Evolutionary conservation across 2,113 vertebrate genomes (phyloP).

Genomic region (Micronycteris hirsuta): DNA sequence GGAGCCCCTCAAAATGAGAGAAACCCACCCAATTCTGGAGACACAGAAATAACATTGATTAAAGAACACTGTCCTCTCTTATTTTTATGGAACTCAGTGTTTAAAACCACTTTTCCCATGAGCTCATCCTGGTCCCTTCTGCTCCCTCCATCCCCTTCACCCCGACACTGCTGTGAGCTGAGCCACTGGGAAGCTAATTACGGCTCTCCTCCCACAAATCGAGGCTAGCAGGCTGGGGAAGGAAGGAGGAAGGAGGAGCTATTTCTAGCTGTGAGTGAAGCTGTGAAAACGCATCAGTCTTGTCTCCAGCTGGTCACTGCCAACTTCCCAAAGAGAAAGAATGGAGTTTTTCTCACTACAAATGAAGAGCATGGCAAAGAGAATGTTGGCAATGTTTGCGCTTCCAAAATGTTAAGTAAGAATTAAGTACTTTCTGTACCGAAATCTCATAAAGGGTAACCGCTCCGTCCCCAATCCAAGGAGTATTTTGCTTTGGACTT

Average conservation of each 20-base stretch:
- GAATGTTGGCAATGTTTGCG: neutral
- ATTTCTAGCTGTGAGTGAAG: neutral
- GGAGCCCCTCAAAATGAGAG: neutral
- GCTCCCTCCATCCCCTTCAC: too few species aligned
- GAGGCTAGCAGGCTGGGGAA: neutral
- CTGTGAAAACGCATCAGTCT: neutral
- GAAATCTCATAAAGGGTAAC: neutral
- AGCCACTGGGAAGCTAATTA: neutral
- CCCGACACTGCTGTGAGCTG: neutral
- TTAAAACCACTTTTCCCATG: neutral
- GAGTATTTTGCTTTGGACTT: neutral
- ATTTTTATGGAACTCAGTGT: neutral
- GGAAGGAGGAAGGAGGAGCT: neutral
- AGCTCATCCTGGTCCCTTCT: neutral
- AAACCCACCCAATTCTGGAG: neutral
- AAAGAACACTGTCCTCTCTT: neutral
- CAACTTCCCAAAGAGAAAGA: neutral
- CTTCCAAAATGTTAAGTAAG: neutral
- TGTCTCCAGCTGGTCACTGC: neutral
- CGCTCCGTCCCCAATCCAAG: neutral
- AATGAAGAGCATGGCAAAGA: neutral
- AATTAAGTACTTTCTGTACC: neutral
- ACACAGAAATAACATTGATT: neutral
- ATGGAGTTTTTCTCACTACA: neutral
- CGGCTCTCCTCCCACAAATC: neutral